Evolutionary conservation across 1,140 invertebrate genomes (phyloP).

Genomic region (Drosophila guanche): DNA sequence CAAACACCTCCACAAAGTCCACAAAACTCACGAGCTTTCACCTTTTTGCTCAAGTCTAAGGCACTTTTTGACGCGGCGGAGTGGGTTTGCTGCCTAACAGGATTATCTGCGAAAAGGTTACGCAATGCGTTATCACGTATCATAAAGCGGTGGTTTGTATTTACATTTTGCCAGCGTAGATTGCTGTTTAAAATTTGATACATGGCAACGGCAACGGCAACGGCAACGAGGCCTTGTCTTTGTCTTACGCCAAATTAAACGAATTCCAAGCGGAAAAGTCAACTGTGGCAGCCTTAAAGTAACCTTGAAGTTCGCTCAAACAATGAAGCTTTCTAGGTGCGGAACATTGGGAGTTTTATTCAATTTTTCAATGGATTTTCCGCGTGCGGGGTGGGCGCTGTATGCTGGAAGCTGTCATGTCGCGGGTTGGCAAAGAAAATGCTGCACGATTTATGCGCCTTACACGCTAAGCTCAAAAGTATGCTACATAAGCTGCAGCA

Average conservation of each 20-base stretch:
- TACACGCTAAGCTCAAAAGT: conserved; percentile 77
- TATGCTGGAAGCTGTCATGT: conserved; percentile 47
- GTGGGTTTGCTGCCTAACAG: conserved; percentile 54
- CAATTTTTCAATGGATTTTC: conserved; percentile 75
- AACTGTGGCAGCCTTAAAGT: conserved; percentile 49
- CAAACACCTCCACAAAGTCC: conserved; percentile 53
- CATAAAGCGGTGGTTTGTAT: conserved; percentile 78
- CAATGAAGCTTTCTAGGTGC: conserved; percentile 61
- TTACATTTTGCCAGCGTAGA: conserved; percentile 62
- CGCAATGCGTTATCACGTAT: conserved; percentile 81
- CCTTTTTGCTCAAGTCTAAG: conserved; percentile 52
- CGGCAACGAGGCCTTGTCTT: conserved; percentile 36
- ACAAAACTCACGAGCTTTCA: conserved; percentile 35
- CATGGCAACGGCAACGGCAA: no score
- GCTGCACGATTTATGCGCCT: conserved; percentile 75
- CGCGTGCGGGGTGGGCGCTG: conserved; percentile 14
- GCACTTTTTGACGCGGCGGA: conserved; percentile 44
- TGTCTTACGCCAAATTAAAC: conserved; percentile 67
- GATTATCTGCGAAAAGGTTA: conserved; percentile 80
- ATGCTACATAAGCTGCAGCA: conserved; percentile 74
- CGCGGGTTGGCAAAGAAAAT: conserved; percentile 34
- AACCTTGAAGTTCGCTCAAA: conserved; percentile 54
- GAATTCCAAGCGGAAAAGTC: conserved; percentile 37
- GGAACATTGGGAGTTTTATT: conserved; percentile 54
- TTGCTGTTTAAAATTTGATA: conserved; percentile 81